Conservation (phyloP, 2,797 vertebrate genomes). For the Valencia hispanica region DNA sequence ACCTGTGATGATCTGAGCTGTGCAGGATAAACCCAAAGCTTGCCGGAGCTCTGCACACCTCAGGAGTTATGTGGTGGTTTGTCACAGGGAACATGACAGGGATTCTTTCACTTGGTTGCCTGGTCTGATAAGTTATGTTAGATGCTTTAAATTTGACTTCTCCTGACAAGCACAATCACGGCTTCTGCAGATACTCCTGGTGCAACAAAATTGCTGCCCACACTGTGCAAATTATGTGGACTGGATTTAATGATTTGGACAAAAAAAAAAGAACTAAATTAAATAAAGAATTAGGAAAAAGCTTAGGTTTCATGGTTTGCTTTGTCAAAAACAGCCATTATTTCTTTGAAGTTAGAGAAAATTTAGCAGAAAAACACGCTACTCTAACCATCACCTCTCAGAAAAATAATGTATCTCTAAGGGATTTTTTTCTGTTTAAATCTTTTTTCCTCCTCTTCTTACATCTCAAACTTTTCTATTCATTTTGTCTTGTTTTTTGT, state of each 20-base stretch:
- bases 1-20: conserved; percentile 46
- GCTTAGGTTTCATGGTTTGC: not conserved
- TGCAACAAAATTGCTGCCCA: conserved; percentile 48
- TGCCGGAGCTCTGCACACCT: conserved; percentile 15
- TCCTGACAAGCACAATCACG: not conserved
- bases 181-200: conserved; percentile 39
- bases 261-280: not conserved
- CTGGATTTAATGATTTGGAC: not conserved
- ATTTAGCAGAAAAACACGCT: not conserved
- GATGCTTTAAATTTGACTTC: conserved; percentile 39
- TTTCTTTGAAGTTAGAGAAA: not conserved
- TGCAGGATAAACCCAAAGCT: conserved; percentile 33
- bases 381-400: not conserved
- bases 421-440: not conserved
- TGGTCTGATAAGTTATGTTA: conserved; percentile 22
- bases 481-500: not conserved
- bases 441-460: not conserved
- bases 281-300: not conserved
- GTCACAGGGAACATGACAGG: conserved; percentile 8
- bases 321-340: not conserved
- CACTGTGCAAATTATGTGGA: conserved; percentile 10
- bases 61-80: conserved; percentile 13
- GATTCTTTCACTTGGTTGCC: conserved; percentile 5
- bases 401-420: not conserved
- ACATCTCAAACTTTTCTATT: not conserved